Conservation (phyloP, 2,797 vertebrate species). For the Pitangus sulphuratus region DNA sequence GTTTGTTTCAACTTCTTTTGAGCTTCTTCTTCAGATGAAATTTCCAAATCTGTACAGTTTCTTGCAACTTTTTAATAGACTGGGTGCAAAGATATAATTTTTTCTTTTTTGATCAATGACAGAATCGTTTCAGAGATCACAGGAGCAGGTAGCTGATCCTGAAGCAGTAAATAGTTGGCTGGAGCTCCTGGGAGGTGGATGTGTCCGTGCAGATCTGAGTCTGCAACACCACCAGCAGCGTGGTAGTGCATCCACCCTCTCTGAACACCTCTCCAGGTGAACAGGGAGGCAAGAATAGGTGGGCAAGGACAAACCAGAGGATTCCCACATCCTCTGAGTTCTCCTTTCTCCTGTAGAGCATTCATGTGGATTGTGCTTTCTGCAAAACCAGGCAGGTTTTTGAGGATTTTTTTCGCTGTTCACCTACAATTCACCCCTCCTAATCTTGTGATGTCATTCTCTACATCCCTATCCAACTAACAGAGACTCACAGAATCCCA, state of each 20-base stretch:
- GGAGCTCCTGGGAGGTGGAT: not conserved
- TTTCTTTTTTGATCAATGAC: not conserved
- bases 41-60: not conserved
- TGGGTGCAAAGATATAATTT: not conserved
- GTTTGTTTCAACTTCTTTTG: not conserved
- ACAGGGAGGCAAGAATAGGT: not conserved
- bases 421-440: not conserved
- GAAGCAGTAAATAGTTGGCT: not conserved
- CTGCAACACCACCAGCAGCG: fast-evolving
- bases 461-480: not conserved
- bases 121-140: not conserved
- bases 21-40: not conserved
- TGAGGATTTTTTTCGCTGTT: not conserved
- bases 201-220: not conserved
- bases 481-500: not conserved
- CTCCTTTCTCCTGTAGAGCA: not conserved
- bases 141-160: not conserved
- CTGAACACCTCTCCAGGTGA: not conserved
- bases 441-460: not conserved
- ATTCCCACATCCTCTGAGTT: not conserved
- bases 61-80: not conserved
- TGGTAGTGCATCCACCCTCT: not conserved
- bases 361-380: not conserved
- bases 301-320: not conserved
- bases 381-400: not conserved